phyloP scores from a whole-genome alignment of 2,797 vertebrate species.

The Mycteria americana region DNA sequence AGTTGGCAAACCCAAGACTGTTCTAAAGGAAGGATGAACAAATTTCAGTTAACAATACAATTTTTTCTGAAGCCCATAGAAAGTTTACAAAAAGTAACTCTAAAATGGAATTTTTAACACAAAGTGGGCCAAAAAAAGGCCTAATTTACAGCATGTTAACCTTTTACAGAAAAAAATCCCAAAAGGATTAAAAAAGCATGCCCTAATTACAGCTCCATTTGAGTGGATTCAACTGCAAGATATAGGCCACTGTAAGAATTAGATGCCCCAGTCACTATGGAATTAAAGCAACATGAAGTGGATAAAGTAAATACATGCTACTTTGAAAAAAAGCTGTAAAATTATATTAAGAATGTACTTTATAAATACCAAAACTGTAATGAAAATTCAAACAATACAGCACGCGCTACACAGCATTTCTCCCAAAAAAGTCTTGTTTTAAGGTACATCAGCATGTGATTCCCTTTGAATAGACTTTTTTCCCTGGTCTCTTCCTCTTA shows the following conservation, averaged over 20 bases:
- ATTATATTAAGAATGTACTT: neutral
- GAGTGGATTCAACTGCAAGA: neutral
- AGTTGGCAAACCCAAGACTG: neutral
- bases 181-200: neutral
- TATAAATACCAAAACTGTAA: neutral
- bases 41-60: neutral
- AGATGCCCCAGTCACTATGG: neutral
- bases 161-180: neutral
- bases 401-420: neutral
- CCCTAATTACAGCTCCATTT: neutral
- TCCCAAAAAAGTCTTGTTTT: neutral
- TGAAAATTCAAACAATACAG: neutral
- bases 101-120: neutral
- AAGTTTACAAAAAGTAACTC: neutral
- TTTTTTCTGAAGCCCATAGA: neutral
- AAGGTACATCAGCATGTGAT: neutral
- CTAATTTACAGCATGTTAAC: neutral
- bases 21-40: neutral
- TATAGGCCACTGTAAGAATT: neutral
- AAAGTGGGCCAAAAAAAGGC: neutral
- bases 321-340: neutral
- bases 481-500: neutral
- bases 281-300: neutral
- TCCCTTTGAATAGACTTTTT: neutral
- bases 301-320: neutral